Evolutionary conservation across 1,140 invertebrate genomes (phyloP).

Genomic region (Propsilocerus akamusi): DNA sequence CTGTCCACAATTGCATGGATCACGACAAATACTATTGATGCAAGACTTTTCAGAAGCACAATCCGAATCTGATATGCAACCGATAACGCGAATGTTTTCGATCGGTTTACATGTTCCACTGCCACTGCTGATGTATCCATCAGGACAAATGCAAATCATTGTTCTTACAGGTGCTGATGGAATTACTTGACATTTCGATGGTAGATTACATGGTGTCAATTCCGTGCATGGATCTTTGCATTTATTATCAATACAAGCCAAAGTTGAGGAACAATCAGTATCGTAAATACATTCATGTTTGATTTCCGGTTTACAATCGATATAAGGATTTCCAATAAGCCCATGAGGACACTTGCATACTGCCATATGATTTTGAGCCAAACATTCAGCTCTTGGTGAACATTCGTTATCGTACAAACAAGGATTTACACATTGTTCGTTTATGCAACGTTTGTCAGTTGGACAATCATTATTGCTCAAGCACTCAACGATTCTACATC

Average conservation of each 20-base stretch:
- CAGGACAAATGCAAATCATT: slow-evolving; percentile 74
- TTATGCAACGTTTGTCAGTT: slow-evolving; percentile 61
- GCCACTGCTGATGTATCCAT: slow-evolving; percentile 68
- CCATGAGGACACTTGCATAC: slow-evolving; percentile 61
- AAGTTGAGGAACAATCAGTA: slow-evolving; percentile 54
- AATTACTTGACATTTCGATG: slow-evolving; percentile 62
- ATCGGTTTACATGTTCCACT: slow-evolving; percentile 58
- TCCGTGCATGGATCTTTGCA: slow-evolving; percentile 68
- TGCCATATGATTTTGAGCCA: slow-evolving; percentile 60
- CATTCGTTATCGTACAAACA: slow-evolving; percentile 64
- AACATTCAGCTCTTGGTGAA: slow-evolving; percentile 54
- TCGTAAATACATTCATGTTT: slow-evolving; percentile 61
- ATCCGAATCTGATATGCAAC: slow-evolving; percentile 54
- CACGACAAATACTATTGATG: slow-evolving; percentile 53
- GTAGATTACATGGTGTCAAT: slow-evolving; percentile 58
- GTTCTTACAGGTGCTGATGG: slow-evolving; percentile 64
- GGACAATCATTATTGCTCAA: slow-evolving; percentile 76
- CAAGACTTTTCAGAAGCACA: slow-evolving; percentile 59
- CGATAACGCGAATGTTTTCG: slow-evolving; percentile 38
- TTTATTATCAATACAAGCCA: slow-evolving; percentile 62
- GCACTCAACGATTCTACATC: slow-evolving; percentile 69
- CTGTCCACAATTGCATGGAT: slow-evolving; percentile 63
- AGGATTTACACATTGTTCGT: slow-evolving; percentile 70
- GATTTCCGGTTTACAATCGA: slow-evolving; percentile 47
- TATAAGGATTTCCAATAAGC: slow-evolving; percentile 58